Evolutionary conservation across 1,140 invertebrate species (phyloP), one percentile per base, ranked within the genome.

Genomic region (Sweltsa coloradensis): DNA sequence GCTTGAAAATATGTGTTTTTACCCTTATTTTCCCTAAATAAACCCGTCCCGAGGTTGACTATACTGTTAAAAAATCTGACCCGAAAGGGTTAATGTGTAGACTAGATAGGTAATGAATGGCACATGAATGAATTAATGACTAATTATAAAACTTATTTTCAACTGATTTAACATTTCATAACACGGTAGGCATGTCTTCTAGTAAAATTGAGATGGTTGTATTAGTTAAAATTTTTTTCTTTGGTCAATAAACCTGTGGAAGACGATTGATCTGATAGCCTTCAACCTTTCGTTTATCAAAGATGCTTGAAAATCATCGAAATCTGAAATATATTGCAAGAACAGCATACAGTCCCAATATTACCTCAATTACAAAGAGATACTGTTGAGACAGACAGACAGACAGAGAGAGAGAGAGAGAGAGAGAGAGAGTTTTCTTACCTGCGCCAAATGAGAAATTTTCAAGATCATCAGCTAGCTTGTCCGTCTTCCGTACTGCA

Each of bases 371-470:
- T 31, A 2, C 29, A 31, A 31, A 11, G 13, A 13, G 13, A 13
- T 31, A 13, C 29, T 2, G 13, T 31, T 31, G 14, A 13, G 14
- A 31, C 13, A 13, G 14, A 31, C 14, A 13, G 13, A 13, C 14
- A 14, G 13, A 31, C 13, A 31, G 14, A 31, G 29, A 31, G 1
- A 13, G 13, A 40, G 21, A 9, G 16, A 52, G 47, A 65, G 66
- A 49, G 66, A 60, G 3, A 55, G 60, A 50, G 55, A 57, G 18
- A 67, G 66, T 19, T 65, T 63, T 23, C n/a, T 47, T 22, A 24
- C 11, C 14, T 42, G 25, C 31, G 18, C 4, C 19, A 3, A 65
- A 37, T 26, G 40, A 56, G 34, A 65, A 51, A 39, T 46, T 60
- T 42, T 56, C 58, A 11, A 69, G 47, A 31, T 63, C 51, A 34